Base-by-base conservation (phyloP, 2,888 invertebrate species). In the Hemicrepidius hirtus region DNA sequence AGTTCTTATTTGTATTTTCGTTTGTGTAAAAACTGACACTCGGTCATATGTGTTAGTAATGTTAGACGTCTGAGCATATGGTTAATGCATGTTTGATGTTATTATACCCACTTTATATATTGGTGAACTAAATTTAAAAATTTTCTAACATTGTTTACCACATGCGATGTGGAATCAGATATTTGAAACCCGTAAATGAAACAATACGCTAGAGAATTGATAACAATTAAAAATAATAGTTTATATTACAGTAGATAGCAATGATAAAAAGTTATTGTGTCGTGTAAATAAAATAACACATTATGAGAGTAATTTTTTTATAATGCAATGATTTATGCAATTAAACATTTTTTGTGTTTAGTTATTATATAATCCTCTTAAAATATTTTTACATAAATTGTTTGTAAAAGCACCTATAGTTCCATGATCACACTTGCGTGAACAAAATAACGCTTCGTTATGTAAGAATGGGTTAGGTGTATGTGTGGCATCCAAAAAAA, bases 41-140 rank as follows among this genome's bases (percentile, higher is more conserved):
- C 24, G 53, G 53, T 60, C 59, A 50, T 50, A 32, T 62, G 50
- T 32, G 69, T 64, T 69, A 32, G 63, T 69, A 69, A 69, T 64
- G 32, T 16, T 63, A 69, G 53, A 53, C 37, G 32, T 62, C 21
- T 10, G 69, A 63, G 41, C 69, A 69, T 64, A 69, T 69, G 69
- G 69, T 16, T 62, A 65, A 60, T 60, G 55, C 10, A 68, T 68
- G 49, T 49, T 28, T 12, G 32, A 69, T 63, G n/a, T n/a, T n/a
- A 28, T 69, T 10, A 16, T 60, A 37, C 6, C 37, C 9, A 44
- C 40, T 60, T 28, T n/a, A 41, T n/a, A 41, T 41, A 60, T 24
- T 44, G 41, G 60, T 16, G 3, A 6, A n/a, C 24, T 28, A 28
- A 60, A 41, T 60, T 60, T 41, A 60, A 60, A 60, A 60, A 41